Base-by-base conservation (phyloP, 2,888 invertebrate species). In the Pollenia labialis region DNA sequence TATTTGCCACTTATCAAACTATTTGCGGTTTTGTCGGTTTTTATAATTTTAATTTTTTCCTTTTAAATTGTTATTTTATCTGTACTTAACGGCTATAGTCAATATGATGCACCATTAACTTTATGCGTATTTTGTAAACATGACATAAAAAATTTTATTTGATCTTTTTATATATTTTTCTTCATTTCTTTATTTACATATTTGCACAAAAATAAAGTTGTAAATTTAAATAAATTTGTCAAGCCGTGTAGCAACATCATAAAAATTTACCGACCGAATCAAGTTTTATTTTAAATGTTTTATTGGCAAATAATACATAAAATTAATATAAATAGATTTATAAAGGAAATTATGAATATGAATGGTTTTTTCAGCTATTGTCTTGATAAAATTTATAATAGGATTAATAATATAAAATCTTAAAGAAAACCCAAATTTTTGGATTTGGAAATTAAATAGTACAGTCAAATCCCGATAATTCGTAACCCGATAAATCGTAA, bases 221-320 rank as follows among this genome's bases (percentile, higher is more conserved):
- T 68, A 40, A 66, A 66, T 77, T 46, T 66, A 16, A 54, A 66
- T 66, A 76, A 54, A 54, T 46, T 66, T 76, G 60, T 66, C 54
- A 66, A 56, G 32, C 32, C 16, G 46, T 66, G 8, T 52, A 62
- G 12, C 46, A 69, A n/a, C 52, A 44, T 40, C 62, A 42, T 12
- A 11, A 46, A 18, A 8, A 54, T 54, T 16, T 54, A 48, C 23
- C 23, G 14, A 40, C 12, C n/a, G 18, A 66, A 68, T 50, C 50
- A 32, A 32, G 32, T 32, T 32, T 50, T 16, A 60, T 46, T 48
- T 74, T 60, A 12, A 60, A 74, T 40, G 23, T 46, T 32, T 23
- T 46, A 58, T 58, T 46, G n/a, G 12, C 50, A 74, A 32, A 69
- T 50, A 60, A 50, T 50, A 40, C 18, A 62, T 74, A 60, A 42